Evolutionary conservation across 2,113 vertebrate species (phyloP).

Genomic region (Corydoras sp.): DNA sequence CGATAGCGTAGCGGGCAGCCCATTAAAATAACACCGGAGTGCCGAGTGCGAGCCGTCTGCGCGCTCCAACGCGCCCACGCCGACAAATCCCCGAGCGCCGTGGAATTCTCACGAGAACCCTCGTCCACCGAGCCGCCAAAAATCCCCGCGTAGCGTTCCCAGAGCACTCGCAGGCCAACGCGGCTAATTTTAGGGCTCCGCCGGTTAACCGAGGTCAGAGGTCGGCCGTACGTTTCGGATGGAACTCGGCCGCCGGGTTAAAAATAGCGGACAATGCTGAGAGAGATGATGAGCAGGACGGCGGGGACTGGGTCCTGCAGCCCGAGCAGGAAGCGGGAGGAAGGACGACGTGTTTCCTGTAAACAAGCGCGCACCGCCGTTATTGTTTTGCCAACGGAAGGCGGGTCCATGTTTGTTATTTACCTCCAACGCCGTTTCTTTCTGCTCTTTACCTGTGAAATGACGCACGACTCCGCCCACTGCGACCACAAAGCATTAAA

Average conservation of each 20-base stretch:
- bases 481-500: not conserved
- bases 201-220: constrained; percentile 45
- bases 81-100: constrained; percentile 16
- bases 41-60: constrained; percentile 8
- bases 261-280: constrained; percentile 59
- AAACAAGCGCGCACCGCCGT: constrained; percentile 67
- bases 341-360: constrained; percentile 69
- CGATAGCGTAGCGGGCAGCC: constrained; percentile 10
- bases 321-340: constrained; percentile 68
- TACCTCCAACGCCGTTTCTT: constrained; percentile 50
- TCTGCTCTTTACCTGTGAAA: constrained; percentile 26
- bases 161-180: constrained; percentile 67
- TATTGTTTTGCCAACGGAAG: constrained; percentile 69
- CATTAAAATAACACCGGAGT: constrained; percentile 19
- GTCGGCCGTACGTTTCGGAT: constrained; percentile 41
- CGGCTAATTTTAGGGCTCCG: constrained; percentile 46
- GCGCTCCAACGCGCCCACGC: constrained; percentile 11
- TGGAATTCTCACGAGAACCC: constrained; percentile 79
- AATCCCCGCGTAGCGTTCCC: constrained; percentile 64
- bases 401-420: constrained; percentile 30
- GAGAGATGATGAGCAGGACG: constrained; percentile 50
- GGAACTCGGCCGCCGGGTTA: constrained; percentile 50
- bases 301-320: constrained; percentile 59
- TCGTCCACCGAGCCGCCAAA: constrained; percentile 53
- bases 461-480: too few relatives aligned